Conservation (phyloP, 2,888 invertebrate species). For the Drosophila austrosaltans region DNA sequence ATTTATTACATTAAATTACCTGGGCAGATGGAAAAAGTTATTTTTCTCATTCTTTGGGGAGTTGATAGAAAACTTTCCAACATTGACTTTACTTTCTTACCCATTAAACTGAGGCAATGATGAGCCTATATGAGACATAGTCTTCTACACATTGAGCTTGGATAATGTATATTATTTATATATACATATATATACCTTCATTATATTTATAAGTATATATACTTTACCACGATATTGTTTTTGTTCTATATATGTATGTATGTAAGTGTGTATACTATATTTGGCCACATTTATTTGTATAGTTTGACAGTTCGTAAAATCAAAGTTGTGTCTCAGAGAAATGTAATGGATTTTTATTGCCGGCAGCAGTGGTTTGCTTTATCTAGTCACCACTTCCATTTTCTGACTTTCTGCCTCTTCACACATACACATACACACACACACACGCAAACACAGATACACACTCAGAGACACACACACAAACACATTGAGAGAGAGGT, state of each 20-base stretch:
- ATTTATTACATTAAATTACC: constrained; percentile 44
- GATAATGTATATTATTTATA: neutral
- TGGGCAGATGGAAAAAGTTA: constrained; percentile 33
- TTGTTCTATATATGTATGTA: constrained; percentile 11
- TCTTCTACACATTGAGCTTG: neutral
- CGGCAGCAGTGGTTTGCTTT: constrained; percentile 43
- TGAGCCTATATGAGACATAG: neutral
- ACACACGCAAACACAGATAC: constrained; percentile 22
- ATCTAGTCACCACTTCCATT: constrained; percentile 51
- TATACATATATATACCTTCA: constrained; percentile 11
- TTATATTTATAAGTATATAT: constrained; percentile 18
- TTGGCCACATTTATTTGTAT: constrained; percentile 27
- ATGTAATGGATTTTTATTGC: constrained; percentile 71
- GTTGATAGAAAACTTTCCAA: constrained; percentile 36
- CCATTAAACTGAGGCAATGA: neutral
- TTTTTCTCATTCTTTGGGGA: constrained; percentile 37
- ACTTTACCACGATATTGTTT: neutral
- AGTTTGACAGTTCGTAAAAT: constrained; percentile 67
- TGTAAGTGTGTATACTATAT: constrained; percentile 15
- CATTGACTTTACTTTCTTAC: constrained; percentile 42
- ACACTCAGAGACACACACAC: neutral
- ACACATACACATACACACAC: constrained; percentile 16
- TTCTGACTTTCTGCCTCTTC: constrained; percentile 49
- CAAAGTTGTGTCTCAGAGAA: constrained; percentile 67
- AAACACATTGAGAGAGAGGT: neutral